Evolutionary conservation across 2,888 invertebrate species (phyloP).

Genomic region (Ophion ventricosus): DNA sequence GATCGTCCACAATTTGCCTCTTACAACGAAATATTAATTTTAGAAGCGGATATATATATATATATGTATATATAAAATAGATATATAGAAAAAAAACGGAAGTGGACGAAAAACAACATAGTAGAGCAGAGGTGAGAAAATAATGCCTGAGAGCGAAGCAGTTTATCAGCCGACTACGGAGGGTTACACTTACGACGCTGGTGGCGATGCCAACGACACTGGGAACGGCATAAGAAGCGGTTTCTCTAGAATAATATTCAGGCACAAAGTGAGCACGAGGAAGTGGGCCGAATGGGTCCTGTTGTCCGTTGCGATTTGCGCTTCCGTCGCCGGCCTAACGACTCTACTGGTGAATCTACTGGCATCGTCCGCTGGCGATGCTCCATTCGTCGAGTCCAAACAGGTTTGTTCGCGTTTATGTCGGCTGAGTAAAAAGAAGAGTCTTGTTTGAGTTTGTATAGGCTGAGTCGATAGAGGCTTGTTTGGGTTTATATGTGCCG

Average conservation of each 20-base stretch:
- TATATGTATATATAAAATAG: background rate
- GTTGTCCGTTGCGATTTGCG: conserved; percentile 77
- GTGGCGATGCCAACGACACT: conserved; percentile 74
- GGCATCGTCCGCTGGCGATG: conserved; percentile 68
- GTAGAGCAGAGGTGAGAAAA: conserved; percentile 40
- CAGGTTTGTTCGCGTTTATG: background rate
- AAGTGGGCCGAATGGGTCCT: conserved; percentile 81
- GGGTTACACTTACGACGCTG: conserved; percentile 80
- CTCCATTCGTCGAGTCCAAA: conserved; percentile 8
- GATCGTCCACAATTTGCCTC: background rate
- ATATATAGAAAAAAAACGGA: background rate
- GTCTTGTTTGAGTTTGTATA: background rate
- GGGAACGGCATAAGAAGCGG: conserved; percentile 74
- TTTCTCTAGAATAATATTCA: conserved; percentile 79
- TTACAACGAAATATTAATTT: background rate
- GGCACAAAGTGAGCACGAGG: conserved; percentile 80
- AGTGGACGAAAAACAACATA: background rate
- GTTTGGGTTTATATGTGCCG: background rate
- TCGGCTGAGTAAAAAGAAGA: background rate
- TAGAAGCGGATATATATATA: background rate
- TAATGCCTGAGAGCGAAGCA: conserved; percentile 81
- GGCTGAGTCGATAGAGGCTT: background rate
- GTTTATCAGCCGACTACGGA: conserved; percentile 82
- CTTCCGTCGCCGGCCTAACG: conserved; percentile 79
- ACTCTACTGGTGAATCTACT: conserved; percentile 78